phyloP scores from a whole-genome alignment of 2,888 invertebrate species.

The Rotaria socialis region DNA sequence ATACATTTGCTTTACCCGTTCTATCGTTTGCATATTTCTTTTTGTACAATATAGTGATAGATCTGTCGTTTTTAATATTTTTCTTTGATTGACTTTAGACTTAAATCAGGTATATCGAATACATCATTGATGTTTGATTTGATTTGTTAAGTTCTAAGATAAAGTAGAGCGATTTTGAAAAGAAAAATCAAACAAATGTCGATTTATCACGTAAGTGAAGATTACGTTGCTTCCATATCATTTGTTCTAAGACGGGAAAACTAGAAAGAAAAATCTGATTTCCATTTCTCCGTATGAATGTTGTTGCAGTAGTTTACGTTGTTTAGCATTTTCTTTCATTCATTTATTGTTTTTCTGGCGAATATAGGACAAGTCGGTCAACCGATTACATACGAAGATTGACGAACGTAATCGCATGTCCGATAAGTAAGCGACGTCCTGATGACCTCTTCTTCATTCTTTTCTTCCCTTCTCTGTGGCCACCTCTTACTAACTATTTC shows the following conservation, averaged over 20 bases:
- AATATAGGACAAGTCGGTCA: too few species aligned
- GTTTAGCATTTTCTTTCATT: neutral
- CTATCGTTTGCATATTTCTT: neutral
- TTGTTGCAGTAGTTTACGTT: neutral
- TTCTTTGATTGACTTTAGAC: neutral
- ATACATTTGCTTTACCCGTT: neutral
- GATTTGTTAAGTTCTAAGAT: neutral
- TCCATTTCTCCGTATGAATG: neutral
- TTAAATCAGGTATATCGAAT: neutral
- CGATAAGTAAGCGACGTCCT: too few species aligned
- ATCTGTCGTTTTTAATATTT: neutral
- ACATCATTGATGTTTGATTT: neutral
- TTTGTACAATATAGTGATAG: neutral
- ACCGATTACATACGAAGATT: too few species aligned
- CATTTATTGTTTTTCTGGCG: neutral
- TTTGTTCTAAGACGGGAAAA: neutral
- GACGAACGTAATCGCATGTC: too few species aligned
- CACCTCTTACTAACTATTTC: neutral
- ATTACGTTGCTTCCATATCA: neutral
- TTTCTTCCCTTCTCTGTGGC: neutral
- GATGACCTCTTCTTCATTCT: too few species aligned
- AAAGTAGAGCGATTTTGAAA: neutral
- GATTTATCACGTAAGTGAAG: neutral
- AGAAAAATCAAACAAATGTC: neutral
- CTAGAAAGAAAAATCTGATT: neutral